Percentiles rank a stretch among this genome's conserved stretches.
phyloP scores from a whole-genome alignment of 2,797 vertebrate species.

The Danio tinwini region DNA sequence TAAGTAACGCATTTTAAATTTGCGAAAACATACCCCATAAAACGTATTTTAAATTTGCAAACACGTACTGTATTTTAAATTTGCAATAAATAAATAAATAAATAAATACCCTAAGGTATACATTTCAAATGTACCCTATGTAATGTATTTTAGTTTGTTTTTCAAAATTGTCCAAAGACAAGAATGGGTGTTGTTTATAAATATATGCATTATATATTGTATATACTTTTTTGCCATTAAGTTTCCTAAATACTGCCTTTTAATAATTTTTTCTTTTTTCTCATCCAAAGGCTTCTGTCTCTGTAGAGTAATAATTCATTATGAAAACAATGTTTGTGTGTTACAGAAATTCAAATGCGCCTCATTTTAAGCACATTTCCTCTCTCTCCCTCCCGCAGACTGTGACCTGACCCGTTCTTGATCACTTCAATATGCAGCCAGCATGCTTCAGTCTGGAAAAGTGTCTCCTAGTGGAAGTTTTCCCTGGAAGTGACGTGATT shows the following conservation, averaged over 20 bases:
- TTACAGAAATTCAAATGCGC: background rate
- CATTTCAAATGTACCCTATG: too few species aligned
- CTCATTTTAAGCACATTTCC: conserved; percentile 5
- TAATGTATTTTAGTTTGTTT: too few species aligned
- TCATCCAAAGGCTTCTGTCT: background rate
- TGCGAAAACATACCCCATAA: too few species aligned
- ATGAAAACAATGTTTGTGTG: background rate
- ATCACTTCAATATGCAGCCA: conserved; percentile 33
- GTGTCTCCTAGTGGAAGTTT: conserved; percentile 3
- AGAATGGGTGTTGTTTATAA: background rate
- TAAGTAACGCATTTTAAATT: too few species aligned
- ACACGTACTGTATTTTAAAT: too few species aligned
- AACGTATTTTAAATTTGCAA: too few species aligned
- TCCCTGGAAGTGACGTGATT: conserved; percentile 10
- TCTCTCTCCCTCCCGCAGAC: background rate
- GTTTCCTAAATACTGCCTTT: background rate
- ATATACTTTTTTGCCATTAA: background rate
- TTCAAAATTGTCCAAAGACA: too few species aligned
- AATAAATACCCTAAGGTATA: too few species aligned
- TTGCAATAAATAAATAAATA: too few species aligned
- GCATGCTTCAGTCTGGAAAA: background rate
- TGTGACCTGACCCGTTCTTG: background rate
- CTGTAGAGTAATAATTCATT: background rate
- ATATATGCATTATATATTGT: too few species aligned
- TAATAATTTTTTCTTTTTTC: too few species aligned